Percentiles rank a stretch among this genome's conserved stretches.
phyloP scores from a whole-genome alignment of 2,797 vertebrate genomes.

The Manis pentadactyla region DNA sequence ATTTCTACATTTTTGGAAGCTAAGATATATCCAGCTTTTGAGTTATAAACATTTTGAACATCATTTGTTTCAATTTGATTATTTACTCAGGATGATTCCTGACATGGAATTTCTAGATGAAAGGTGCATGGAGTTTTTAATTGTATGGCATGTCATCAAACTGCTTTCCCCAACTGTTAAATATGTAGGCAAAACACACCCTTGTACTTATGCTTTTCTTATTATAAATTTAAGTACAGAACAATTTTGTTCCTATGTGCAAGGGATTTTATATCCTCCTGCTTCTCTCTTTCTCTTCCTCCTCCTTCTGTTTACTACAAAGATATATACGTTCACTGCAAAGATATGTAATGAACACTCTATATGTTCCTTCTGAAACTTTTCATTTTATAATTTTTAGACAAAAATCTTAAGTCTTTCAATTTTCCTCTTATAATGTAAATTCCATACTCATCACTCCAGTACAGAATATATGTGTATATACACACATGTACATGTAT shows the following conservation, averaged over 20 bases:
- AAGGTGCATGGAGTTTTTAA: background rate
- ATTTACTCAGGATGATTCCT: background rate
- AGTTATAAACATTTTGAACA: background rate
- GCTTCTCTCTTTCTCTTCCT: background rate
- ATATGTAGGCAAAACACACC: background rate
- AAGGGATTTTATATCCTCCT: background rate
- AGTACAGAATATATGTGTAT: background rate
- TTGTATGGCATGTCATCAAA: background rate
- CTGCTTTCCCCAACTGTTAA: background rate
- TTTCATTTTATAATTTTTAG: conserved; percentile 2
- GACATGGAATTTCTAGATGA: background rate
- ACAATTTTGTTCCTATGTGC: background rate
- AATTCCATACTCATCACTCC: background rate
- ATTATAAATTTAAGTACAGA: background rate
- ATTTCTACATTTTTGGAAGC: background rate
- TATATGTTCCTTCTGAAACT: background rate
- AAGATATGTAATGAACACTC: background rate
- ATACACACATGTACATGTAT: background rate
- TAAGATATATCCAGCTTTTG: background rate
- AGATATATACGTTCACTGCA: background rate
- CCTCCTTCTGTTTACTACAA: background rate
- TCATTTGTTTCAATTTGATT: background rate
- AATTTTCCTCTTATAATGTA: background rate
- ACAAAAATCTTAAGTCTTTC: conserved; percentile 1
- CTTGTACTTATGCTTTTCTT: background rate